Percentiles rank a stretch among this genome's conserved stretches.
Evolutionary conservation across 2,113 vertebrate species (phyloP).

Genomic region (Equus quagga): DNA sequence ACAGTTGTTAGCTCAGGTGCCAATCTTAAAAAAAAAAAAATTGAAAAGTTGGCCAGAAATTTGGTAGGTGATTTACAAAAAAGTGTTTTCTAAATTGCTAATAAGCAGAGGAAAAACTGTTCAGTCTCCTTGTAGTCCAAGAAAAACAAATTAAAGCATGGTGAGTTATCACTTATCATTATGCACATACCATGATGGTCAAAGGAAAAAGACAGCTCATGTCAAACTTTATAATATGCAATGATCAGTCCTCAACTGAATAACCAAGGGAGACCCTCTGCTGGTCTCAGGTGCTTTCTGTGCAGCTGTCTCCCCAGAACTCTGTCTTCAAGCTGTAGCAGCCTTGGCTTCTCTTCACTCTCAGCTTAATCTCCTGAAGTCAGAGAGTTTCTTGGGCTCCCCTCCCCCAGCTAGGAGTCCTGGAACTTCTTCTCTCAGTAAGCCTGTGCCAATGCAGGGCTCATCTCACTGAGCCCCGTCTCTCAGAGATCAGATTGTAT

Average conservation of each 20-base stretch:
- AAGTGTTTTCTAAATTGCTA: not conserved
- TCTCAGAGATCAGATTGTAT: not conserved
- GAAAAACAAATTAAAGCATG: not conserved
- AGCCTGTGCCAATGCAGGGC: rapidly evolving
- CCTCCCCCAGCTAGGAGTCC: rapidly evolving
- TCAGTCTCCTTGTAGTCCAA: not conserved
- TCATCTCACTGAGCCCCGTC: not conserved
- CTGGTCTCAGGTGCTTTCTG: not conserved
- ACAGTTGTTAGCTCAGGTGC: no score
- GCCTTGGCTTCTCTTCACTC: not conserved
- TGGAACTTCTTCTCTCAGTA: not conserved
- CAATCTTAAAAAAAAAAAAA: no score
- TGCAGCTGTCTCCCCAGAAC: not conserved
- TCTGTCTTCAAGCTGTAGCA: not conserved
- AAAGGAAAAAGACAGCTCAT: not conserved
- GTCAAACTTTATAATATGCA: not conserved
- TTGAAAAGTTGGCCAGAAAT: not conserved
- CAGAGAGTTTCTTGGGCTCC: no score
- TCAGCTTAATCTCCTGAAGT: not conserved
- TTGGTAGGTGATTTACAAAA: not conserved
- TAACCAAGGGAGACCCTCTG: rapidly evolving
- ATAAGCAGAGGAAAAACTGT: not conserved
- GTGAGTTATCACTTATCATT: not conserved
- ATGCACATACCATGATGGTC: not conserved
- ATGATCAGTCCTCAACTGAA: no score